A percentile compares a stretch with the other conserved stretches of the same genome.
phyloP scores from a whole-genome alignment of 2,113 vertebrate genomes.

The Gallinago paraguaiae region DNA sequence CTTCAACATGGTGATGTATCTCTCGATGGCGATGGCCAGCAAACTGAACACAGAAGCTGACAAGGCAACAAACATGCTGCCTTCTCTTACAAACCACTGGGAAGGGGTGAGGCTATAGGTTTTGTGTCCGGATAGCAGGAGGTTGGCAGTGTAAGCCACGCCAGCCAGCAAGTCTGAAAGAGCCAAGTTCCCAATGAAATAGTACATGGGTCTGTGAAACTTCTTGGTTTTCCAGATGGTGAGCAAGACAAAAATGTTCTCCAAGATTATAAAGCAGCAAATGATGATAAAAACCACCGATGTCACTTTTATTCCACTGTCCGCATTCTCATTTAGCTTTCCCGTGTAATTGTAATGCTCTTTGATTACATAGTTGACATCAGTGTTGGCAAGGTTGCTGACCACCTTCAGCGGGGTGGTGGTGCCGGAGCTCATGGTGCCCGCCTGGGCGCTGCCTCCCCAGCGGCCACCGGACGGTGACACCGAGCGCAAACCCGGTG shows the following conservation, averaged over 20 bases:
- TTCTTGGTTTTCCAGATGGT: constrained; percentile 99
- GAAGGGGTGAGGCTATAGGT: constrained; percentile 89
- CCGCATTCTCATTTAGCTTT: constrained; percentile 80
- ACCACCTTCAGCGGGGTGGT: constrained; percentile 41
- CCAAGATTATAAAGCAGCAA: constrained; percentile 95
- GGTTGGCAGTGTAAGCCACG: constrained; percentile 91
- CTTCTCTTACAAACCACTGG: constrained; percentile 96
- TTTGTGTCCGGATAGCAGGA: constrained; percentile 92
- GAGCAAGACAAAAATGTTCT: constrained; percentile 93
- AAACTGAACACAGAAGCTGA: constrained; percentile 96
- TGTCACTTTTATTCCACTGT: constrained; percentile 83
- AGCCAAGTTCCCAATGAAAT: constrained; percentile 98
- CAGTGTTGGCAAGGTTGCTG: constrained; percentile 71
- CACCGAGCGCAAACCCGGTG: background rate
- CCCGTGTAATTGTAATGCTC: constrained; percentile 97
- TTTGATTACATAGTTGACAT: constrained; percentile 85
- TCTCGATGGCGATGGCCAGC: constrained; percentile 94
- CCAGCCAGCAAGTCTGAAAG: constrained; percentile 95
- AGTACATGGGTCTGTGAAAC: constrained; percentile 99
- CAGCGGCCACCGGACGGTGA: constrained; percentile 54
- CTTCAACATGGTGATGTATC: constrained; percentile 96
- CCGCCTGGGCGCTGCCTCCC: constrained; percentile 16
- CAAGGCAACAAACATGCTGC: constrained; percentile 96
- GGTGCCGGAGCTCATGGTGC: constrained; percentile 72
- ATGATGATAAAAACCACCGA: constrained; percentile 95